Evolutionary conservation across 2,888 invertebrate species (phyloP).

Genomic region (Stegana nigrithorax): DNA sequence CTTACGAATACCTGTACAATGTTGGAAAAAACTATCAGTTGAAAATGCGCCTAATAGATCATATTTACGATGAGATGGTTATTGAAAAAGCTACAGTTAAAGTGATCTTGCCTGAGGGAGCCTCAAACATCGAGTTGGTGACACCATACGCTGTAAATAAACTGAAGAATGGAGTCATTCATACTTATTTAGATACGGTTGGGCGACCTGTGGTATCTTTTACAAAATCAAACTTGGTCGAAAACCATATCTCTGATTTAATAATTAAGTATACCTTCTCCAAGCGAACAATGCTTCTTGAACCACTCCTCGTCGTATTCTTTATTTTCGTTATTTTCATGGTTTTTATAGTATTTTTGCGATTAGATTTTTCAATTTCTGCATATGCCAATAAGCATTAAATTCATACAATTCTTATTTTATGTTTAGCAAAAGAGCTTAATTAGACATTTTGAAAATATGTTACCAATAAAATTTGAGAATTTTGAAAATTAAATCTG

Average conservation of each 20-base stretch:
- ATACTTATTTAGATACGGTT: conserved; percentile 94
- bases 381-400: conserved; percentile 62
- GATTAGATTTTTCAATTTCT: conserved; percentile 94
- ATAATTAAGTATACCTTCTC: conserved; percentile 91
- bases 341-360: conserved; percentile 91
- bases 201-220: conserved; percentile 91
- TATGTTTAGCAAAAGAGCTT: conserved; percentile 15
- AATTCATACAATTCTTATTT: background rate
- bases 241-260: conserved; percentile 96
- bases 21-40: conserved; percentile 83
- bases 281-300: conserved; percentile 86
- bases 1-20: conserved; percentile 93
- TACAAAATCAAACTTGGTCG: conserved; percentile 87
- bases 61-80: conserved; percentile 96
- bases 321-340: conserved; percentile 92
- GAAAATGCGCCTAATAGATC: conserved; percentile 95
- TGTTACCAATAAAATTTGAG: no score
- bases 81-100: conserved; percentile 89
- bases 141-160: conserved; percentile 86
- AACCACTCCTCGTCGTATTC: conserved; percentile 89
- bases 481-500: no score
- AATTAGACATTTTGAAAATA: no score
- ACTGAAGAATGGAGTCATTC: conserved; percentile 80
- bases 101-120: conserved; percentile 94
- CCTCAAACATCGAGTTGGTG: conserved; percentile 82